Percentiles rank a stretch among this genome's conserved stretches.
Conservation (phyloP, 2,888 invertebrate species). For the Micropterix aruncella region DNA sequence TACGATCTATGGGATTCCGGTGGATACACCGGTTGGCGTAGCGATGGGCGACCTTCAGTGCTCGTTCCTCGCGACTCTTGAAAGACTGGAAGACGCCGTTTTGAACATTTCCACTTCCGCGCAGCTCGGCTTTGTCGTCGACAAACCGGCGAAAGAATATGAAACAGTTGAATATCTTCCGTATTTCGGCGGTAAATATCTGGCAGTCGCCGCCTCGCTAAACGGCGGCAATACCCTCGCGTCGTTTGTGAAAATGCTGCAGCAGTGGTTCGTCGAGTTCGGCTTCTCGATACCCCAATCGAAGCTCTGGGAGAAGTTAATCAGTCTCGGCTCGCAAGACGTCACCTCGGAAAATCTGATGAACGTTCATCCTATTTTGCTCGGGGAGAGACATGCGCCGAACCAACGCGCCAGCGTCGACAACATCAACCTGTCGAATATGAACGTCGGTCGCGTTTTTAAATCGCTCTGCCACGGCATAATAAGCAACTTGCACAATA, state of each 20-base stretch:
- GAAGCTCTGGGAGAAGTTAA: constrained; percentile 67
- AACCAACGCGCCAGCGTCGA: constrained; percentile 49
- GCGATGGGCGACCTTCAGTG: constrained; percentile 76
- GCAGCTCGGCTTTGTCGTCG: constrained; percentile 63
- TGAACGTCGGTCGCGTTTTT: constrained; percentile 58
- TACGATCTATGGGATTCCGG: constrained; percentile 63
- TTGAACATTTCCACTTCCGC: constrained; percentile 81
- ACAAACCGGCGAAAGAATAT: constrained; percentile 34
- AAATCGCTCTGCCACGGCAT: constrained; percentile 62
- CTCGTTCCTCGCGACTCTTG: constrained; percentile 64
- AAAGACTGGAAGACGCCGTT: constrained; percentile 50
- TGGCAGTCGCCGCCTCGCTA: constrained; percentile 75
- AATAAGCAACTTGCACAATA: constrained; percentile 57
- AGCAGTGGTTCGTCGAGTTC: constrained; percentile 67
- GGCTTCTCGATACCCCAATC: constrained; percentile 63
- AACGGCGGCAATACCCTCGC: constrained; percentile 73
- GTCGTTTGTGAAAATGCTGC: constrained; percentile 64
- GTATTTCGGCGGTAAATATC: constrained; percentile 58
- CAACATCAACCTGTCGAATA: constrained; percentile 59
- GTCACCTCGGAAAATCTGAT: constrained; percentile 40
- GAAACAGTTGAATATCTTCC: constrained; percentile 57
- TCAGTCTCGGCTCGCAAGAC: constrained; percentile 42
- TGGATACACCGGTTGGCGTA: constrained; percentile 59
- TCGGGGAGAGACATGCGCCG: constrained; percentile 66
- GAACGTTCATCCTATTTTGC: constrained; percentile 53